These are phyloP conservation scores for Buphagus erythrorhynchus DNA, from an alignment of 2,797 vertebrate genomes.

Conservation along the genomic window DNA sequence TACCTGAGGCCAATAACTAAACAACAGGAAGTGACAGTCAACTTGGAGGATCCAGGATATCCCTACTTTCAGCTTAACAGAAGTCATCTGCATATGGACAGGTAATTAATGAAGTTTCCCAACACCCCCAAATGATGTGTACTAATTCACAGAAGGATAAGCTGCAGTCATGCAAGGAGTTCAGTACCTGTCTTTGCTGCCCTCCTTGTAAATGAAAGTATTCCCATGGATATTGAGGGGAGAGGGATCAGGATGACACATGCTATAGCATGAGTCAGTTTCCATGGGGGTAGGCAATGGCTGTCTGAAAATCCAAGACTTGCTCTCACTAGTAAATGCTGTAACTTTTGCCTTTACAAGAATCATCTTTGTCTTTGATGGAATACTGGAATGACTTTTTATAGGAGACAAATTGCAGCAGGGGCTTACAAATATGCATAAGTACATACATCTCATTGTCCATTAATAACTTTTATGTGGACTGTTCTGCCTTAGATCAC, in stretches of 20 bases:
- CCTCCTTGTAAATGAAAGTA: background rate
- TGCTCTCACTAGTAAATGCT: background rate
- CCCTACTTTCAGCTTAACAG: background rate
- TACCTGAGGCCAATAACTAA: background rate
- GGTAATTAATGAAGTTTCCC: background rate
- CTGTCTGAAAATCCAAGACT: background rate
- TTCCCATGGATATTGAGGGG: background rate
- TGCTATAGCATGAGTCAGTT: background rate
- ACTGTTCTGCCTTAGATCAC: background rate
- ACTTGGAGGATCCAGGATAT: background rate
- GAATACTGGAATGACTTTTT: background rate
- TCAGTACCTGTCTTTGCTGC: background rate
- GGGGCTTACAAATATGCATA: background rate
- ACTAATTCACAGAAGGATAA: background rate
- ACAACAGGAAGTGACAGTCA: background rate
- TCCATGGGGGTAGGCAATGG: background rate
- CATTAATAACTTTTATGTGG: background rate
- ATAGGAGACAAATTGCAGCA: background rate
- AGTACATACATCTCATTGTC: background rate
- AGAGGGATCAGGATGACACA: background rate
- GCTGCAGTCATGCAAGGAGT: background rate
- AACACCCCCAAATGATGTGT: background rate
- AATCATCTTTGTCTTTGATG: background rate
- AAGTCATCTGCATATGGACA: background rate
- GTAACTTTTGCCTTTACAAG: background rate